Evolutionary conservation across 2,113 vertebrate species (phyloP).

Genomic region (Solenodon paradoxus): DNA sequence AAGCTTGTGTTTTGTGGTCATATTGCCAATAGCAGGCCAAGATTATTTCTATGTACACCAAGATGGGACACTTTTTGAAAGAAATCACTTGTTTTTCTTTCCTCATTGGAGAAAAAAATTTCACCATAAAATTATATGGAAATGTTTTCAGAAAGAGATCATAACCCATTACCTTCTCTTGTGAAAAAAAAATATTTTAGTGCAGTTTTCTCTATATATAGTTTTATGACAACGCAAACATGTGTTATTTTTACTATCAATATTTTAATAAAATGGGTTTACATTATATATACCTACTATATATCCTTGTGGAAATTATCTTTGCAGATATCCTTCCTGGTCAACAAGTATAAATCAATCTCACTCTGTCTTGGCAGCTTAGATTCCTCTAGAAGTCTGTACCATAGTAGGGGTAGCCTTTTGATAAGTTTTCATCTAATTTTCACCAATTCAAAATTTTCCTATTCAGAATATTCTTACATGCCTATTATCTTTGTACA

Average conservation of each 20-base stretch:
- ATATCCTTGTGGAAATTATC: neutral
- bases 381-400: neutral
- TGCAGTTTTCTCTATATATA: neutral
- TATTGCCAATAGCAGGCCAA: neutral
- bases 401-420: neutral
- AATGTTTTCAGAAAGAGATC: neutral
- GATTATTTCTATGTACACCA: neutral
- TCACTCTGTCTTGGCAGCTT: neutral
- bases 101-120: neutral
- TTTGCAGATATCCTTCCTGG: neutral
- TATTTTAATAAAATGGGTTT: constrained; percentile 26
- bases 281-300: neutral
- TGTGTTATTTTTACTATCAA: neutral
- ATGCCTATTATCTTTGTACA: neutral
- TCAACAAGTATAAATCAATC: neutral
- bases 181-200: neutral
- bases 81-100: neutral
- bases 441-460: neutral
- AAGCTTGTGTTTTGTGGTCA: neutral
- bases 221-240: neutral
- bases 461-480: neutral
- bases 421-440: neutral
- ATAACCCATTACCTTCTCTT: neutral
- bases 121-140: neutral
- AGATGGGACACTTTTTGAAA: neutral